phyloP scores from a whole-genome alignment of 2,113 vertebrate species.

The Sander lucioperca region DNA sequence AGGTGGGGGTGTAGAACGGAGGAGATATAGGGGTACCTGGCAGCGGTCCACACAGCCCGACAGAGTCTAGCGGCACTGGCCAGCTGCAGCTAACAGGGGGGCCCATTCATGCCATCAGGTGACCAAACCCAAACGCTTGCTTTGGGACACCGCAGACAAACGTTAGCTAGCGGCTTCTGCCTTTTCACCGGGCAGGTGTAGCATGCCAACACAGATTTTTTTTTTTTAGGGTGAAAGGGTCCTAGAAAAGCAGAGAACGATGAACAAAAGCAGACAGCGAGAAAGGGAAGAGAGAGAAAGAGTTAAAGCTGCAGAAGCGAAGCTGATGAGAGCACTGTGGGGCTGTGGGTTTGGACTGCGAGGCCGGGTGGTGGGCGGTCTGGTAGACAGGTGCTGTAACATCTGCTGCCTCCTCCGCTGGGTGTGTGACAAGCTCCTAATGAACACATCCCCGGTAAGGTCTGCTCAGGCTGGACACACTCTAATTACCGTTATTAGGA shows the following conservation, averaged over 20 bases:
- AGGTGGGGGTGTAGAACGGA: constrained; percentile 15
- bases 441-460: constrained; percentile 76
- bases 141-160: constrained; percentile 36
- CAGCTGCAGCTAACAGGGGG: constrained; percentile 82
- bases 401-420: constrained; percentile 83
- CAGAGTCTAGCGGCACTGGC: constrained; percentile 43
- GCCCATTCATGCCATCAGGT: constrained; percentile 82
- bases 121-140: constrained; percentile 63
- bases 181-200: constrained; percentile 65
- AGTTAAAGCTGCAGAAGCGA: constrained; percentile 33
- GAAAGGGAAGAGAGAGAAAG: not conserved
- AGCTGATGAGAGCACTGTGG: constrained; percentile 27
- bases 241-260: not conserved
- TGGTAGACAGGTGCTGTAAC: constrained; percentile 84
- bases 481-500: constrained; percentile 71
- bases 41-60: constrained; percentile 64
- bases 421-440: constrained; percentile 77
- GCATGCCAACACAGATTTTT: constrained; percentile 26
- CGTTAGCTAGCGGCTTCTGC: constrained; percentile 25
- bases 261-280: not conserved
- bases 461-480: constrained; percentile 58
- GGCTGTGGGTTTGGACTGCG: constrained; percentile 56
- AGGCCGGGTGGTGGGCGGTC: constrained; percentile 78
- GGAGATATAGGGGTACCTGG: constrained; percentile 65
- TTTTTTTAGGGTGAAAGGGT: not conserved